Evolutionary conservation across 2,888 invertebrate species (phyloP), one percentile per base, ranked within the genome.

Genomic region (Thymelicus sylvestris): DNA sequence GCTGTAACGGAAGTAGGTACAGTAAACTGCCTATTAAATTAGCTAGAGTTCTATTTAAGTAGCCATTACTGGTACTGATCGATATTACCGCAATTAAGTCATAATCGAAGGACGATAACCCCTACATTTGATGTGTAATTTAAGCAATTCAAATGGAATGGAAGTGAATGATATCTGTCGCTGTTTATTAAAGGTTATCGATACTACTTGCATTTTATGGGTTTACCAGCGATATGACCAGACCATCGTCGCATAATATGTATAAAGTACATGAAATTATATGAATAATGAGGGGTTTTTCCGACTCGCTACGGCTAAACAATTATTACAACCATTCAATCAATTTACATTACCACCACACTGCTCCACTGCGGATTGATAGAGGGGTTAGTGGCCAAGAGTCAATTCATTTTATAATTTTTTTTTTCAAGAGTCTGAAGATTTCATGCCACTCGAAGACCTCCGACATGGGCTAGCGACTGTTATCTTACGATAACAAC

Each of bases 121-220:
- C 41, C 62, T 55, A 39, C 62, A 55, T 68, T 63, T 68, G 39
- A 67, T 67, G 67, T 68, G 67, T 68, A 68, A 62, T 68, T 62
- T 68, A 63, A 62, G 61, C 67, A 67, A 67, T 67, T 52, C 61
- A 67, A 67, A 67, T 50, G 24, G 15, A 67, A 67, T 50, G 24
- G 15, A 61, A 52, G 52, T 67, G 67, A 61, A 41, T 67, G 67
- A n/a, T 24, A 7, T 48, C 24, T 67, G 41, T 62, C 61, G 50
- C 50, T 62, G 66, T 47, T 60, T 60, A 66, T 66, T 41, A 59
- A 31, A 59, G n/a, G 48, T 67, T 67, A 67, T 67, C 66, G 39
- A 39, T 24, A 52, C 13, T 41, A 50, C 48, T 19, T 62, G 19
- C 7, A 41, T 50, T 61, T 61, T 7, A 44, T 47, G 19, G 39